Percentiles rank a stretch among this genome's conserved stretches.
Conservation (phyloP, 30 jellyfish, hydroid and myxozoan genomes). For the Clytia hemisphaerica region DNA sequence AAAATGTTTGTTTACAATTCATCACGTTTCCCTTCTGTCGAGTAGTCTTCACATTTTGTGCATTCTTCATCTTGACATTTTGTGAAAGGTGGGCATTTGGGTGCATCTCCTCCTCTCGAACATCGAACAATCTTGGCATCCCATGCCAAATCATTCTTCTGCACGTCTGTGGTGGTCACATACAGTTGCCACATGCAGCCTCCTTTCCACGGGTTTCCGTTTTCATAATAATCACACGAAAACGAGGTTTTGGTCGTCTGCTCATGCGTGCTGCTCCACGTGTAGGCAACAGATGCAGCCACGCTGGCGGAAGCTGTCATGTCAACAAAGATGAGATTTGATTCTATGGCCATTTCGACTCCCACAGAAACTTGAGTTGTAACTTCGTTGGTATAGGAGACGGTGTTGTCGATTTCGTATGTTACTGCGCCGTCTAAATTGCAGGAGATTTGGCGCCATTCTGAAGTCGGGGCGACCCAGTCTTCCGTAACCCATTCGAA, state of each 20-base stretch:
- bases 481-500: constrained; percentile 23
- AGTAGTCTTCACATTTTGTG: constrained; percentile 16
- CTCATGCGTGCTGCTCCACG: constrained; percentile 22
- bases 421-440: constrained; percentile 36
- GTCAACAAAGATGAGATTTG: constrained; percentile 9
- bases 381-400: constrained; percentile 7
- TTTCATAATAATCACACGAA: constrained; percentile 22
- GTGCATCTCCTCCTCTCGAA: neutral
- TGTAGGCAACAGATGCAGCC: constrained; percentile 12
- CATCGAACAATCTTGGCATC: constrained; percentile 21
- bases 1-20: no score
- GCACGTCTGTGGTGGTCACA: neutral
- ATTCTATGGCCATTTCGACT: constrained; percentile 16
- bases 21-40: no score
- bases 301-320: constrained; percentile 18
- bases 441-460: constrained; percentile 41
- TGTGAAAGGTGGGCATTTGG: constrained; percentile 34
- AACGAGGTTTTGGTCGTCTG: constrained; percentile 8
- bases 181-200: constrained; percentile 49
- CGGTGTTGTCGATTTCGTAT: constrained; percentile 24
- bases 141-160: constrained; percentile 22
- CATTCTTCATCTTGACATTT: constrained; percentile 19
- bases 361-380: constrained; percentile 3
- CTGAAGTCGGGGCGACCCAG: constrained; percentile 36
- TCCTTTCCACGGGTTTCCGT: neutral